Evolutionary conservation across 2,888 invertebrate species (phyloP), one percentile per base, ranked within the genome.

Genomic region (Pogonocherus hispidulus): DNA sequence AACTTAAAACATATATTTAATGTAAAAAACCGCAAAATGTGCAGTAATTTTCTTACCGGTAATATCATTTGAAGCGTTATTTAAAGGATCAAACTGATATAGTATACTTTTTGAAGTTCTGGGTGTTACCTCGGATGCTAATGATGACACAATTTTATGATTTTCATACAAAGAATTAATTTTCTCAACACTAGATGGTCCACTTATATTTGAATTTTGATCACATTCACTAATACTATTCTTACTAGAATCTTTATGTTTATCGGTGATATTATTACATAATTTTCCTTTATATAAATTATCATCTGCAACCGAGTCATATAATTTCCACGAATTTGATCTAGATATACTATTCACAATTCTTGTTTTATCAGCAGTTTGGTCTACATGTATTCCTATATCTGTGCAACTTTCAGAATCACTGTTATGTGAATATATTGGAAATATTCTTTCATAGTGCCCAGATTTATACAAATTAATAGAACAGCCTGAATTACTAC

Each of bases 81-180:
- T 75, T 20, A 90, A 83, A 1, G 92, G 93, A 85, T 93, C 93
- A 85, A 93, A 93, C 83, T 93, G 92, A 81, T 90, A 87, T 55
- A 93, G 89, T n/a, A 92, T 88, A 79, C 92, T 91, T 75, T 89
- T 86, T 62, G 88, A 87, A 76, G 76, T 79, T 71, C 75, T 75
- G 35, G 72, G 68, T 32, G 60, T 19, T 63, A 88, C n/a, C 87
- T 76, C 76, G 79, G 68, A 71, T 72, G 55, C 64, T 67, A n/a
- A n/a, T n/a, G n/a, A n/a, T 9, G 74, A 73, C 49, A 69, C 51
- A 32, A 81, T 72, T 44, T 76, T 75, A 64, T 84, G 83, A 76
- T 88, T 88, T 76, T 88, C 88, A 77, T 88, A 88, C 14, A 87
- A 70, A 0, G 86, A 87, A 79, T 87, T 87, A 55, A 73, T 73